phyloP scores from a whole-genome alignment of 2,797 vertebrate species.

The Acipenser oxyrinchus region DNA sequence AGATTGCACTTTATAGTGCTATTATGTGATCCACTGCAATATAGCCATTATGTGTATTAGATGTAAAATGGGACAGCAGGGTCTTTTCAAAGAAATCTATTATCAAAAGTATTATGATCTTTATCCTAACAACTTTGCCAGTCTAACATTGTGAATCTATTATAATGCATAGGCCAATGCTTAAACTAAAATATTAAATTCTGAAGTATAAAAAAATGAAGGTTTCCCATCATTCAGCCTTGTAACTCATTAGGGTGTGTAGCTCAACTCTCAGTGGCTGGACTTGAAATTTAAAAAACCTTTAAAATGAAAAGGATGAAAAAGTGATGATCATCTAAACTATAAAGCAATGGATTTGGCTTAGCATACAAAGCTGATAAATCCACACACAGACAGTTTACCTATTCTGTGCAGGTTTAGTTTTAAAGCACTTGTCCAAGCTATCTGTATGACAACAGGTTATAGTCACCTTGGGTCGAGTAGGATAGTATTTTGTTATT shows the following conservation, averaged over 20 bases:
- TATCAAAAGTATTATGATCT: slow-evolving; percentile 18
- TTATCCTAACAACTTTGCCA: slow-evolving; percentile 4
- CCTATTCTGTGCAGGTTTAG: slow-evolving; percentile 32
- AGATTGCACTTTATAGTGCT: slow-evolving; percentile 26
- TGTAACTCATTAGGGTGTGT: slow-evolving; percentile 26
- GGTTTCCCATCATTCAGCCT: slow-evolving; percentile 20
- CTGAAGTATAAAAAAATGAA: slow-evolving; percentile 18
- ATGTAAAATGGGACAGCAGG: slow-evolving; percentile 17
- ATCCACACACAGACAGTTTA: slow-evolving; percentile 42
- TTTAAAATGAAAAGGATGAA: slow-evolving; percentile 55
- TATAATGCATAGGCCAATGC: slow-evolving; percentile 12
- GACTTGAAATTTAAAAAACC: slow-evolving; percentile 39
- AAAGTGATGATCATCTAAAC: slow-evolving; percentile 41
- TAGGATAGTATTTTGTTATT: too few relatives aligned
- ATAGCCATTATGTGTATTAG: slow-evolving; percentile 30
- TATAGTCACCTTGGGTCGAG: too few relatives aligned
- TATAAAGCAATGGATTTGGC: slow-evolving; percentile 58
- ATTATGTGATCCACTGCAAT: slow-evolving; percentile 31
- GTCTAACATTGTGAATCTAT: slow-evolving; percentile 13
- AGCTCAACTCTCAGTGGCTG: background rate
- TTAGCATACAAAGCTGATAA: slow-evolving; percentile 55
- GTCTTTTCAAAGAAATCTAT: slow-evolving; percentile 26
- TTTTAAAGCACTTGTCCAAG: too few relatives aligned
- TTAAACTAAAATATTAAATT: slow-evolving; percentile 6
- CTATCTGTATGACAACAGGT: too few relatives aligned